phyloP scores from a whole-genome alignment of 2,888 invertebrate genomes.

The Crematogaster levior region DNA sequence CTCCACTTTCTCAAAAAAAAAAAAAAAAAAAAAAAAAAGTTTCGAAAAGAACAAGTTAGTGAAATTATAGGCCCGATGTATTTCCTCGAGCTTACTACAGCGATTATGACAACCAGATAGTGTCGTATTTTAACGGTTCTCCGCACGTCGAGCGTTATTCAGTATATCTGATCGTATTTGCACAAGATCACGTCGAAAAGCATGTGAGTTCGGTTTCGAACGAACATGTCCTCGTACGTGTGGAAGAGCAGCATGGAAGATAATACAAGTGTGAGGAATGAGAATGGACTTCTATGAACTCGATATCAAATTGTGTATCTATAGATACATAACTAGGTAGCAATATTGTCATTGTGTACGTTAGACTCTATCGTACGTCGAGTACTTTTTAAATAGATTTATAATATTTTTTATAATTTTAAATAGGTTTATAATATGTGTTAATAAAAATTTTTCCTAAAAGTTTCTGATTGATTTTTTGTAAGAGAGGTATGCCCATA shows the following conservation, averaged over 20 bases:
- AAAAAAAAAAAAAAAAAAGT: slow-evolving; percentile 10
- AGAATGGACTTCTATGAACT: slow-evolving; percentile 63
- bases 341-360: slow-evolving; percentile 80
- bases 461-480: slow-evolving; percentile 76
- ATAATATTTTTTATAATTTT: slow-evolving; percentile 77
- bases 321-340: slow-evolving; percentile 74
- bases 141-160: background rate
- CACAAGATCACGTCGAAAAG: slow-evolving; percentile 13
- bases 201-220: background rate
- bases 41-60: slow-evolving; percentile 56
- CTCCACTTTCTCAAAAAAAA: slow-evolving; percentile 55
- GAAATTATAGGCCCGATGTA: slow-evolving; percentile 38
- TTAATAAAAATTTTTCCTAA: slow-evolving; percentile 75
- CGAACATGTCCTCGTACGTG: background rate
- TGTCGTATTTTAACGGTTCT: slow-evolving; percentile 50
- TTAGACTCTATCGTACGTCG: slow-evolving; percentile 81
- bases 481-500: slow-evolving; percentile 49
- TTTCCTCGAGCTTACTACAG: slow-evolving; percentile 61
- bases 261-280: slow-evolving; percentile 26
- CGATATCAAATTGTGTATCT: slow-evolving; percentile 74
- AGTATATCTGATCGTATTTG: background rate
- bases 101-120: slow-evolving; percentile 42
- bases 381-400: slow-evolving; percentile 84
- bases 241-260: slow-evolving; percentile 27
- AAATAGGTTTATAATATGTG: slow-evolving; percentile 82